Percentiles rank a stretch among this genome's conserved stretches.
Conservation (phyloP, 2,888 invertebrate species). For the Polietes domitor region DNA sequence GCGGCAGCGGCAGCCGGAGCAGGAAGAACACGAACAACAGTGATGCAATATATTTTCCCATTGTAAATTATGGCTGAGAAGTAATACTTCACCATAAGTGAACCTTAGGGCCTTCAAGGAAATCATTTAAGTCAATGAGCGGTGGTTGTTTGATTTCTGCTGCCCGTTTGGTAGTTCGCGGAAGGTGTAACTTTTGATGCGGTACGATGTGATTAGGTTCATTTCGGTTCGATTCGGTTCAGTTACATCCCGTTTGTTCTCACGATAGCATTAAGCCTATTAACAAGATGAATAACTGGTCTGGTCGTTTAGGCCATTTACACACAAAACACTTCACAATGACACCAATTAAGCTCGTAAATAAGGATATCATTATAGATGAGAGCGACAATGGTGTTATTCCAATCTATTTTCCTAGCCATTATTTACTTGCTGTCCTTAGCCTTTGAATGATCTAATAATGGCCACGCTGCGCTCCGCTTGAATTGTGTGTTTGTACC, state of each 20-base stretch:
- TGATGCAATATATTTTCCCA: neutral
- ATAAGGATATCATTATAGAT: too few relatives aligned
- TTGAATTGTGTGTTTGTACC: neutral
- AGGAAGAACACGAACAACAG: neutral
- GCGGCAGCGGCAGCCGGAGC: neutral
- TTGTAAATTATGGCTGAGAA: neutral
- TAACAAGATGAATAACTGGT: neutral
- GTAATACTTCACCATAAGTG: slow-evolving; percentile 1
- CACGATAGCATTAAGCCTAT: slow-evolving; percentile 22
- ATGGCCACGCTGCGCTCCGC: neutral
- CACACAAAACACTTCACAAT: neutral
- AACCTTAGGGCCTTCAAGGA: slow-evolving; percentile 11
- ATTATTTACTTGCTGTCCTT: neutral
- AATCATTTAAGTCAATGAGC: neutral
- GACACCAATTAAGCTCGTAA: neutral
- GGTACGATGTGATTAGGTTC: neutral
- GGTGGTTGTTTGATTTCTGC: neutral
- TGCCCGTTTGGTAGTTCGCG: too few relatives aligned
- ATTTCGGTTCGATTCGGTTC: neutral
- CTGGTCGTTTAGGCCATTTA: neutral
- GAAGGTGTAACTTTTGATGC: too few relatives aligned
- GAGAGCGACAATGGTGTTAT: neutral
- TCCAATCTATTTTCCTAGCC: neutral
- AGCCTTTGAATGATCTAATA: neutral
- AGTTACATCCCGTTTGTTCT: too few relatives aligned